phyloP scores from a whole-genome alignment of 2,797 vertebrate genomes.

The Phalanger gymnotis region DNA sequence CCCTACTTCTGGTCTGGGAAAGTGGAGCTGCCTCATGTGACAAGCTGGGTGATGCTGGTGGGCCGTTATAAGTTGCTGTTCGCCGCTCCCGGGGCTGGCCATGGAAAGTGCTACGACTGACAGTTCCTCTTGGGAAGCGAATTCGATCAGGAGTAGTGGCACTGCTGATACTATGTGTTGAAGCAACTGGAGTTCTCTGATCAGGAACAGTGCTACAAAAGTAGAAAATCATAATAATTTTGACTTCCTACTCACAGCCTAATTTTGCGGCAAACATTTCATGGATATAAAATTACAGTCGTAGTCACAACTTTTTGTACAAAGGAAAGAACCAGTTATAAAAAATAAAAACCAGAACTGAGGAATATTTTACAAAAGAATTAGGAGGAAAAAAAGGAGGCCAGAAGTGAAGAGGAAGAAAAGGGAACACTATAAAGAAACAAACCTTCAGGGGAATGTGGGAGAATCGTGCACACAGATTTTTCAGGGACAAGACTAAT shows the following conservation, averaged over 20 bases:
- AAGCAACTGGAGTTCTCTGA: constrained; percentile 94
- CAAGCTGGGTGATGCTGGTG: constrained; percentile 95
- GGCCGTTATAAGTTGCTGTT: constrained; percentile 97
- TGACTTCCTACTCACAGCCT: constrained; percentile 41
- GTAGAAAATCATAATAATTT: constrained; percentile 59
- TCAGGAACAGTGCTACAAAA: constrained; percentile 87
- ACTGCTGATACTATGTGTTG: constrained; percentile 96
- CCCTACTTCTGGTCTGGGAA: constrained; percentile 94
- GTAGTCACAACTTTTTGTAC: constrained; percentile 64
- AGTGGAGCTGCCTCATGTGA: constrained; percentile 94
- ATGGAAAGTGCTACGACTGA: constrained; percentile 97
- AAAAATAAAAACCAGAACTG: constrained; percentile 72
- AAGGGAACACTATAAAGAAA: constrained; percentile 46
- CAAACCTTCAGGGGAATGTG: constrained; percentile 66
- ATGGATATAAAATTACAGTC: constrained; percentile 24
- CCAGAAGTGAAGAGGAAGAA: constrained; percentile 75
- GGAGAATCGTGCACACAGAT: constrained; percentile 50
- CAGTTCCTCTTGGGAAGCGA: constrained; percentile 95
- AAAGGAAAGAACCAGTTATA: constrained; percentile 66
- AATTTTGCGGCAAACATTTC: constrained; percentile 66
- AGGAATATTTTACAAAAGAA: constrained; percentile 64
- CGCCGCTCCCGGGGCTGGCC: constrained; percentile 95
- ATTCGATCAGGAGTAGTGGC: constrained; percentile 94
- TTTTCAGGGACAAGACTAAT: constrained; percentile 75
- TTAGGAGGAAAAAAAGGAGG: constrained; percentile 80